Base-by-base conservation (phyloP, 37 sponge, comb jelly and placozoan species). In the Halichondria panicea region DNA sequence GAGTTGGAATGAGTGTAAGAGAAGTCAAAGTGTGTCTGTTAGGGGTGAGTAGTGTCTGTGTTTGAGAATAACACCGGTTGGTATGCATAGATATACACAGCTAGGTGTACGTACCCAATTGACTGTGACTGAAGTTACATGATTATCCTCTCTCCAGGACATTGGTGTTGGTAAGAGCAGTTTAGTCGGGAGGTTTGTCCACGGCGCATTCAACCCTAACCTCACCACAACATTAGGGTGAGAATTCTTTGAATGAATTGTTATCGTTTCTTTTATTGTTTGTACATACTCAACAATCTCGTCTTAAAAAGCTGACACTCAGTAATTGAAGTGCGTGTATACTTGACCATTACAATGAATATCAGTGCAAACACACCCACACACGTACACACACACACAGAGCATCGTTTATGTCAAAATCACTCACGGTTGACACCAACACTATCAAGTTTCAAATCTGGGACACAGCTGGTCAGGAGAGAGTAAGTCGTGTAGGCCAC, bases 391-490 rank as follows among this genome's bases (percentile, higher is more conserved):
- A n/a, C n/a, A n/a, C n/a, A n/a, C n/a, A 1, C 45, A 94, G 95
- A 28, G 95, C 95, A 19, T 91, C 92, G 0, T 94, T 94, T 37
- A 94, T 91, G 92, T 79, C 95, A 37, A 94, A 94, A 54, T 78
- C 93, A 0, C 55, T 94, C 0, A 75, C 80, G 4, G 92, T 94
- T 42, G 78, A 91, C 43, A 74, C 50, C 28, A 72, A 75, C 8
- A 81, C 95, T 1, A 81, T 72, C 0, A 77, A 83, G 54, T 94
- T 82, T 77, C 95, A 94, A 55, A 94, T 94, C 24, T 94, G 95
- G 95, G 95, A 94, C 71, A 91, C 92, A 63, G 92, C 93, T 31
- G 95, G 92, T 1, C 93, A 94, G 50, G 93, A 94, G 57, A 87
- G 82, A 62, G 92, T 91, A 68, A 52, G 80, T 60, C 12, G 11